Evolutionary conservation across 2,113 vertebrate species (phyloP).

Genomic region (Murina feae): DNA sequence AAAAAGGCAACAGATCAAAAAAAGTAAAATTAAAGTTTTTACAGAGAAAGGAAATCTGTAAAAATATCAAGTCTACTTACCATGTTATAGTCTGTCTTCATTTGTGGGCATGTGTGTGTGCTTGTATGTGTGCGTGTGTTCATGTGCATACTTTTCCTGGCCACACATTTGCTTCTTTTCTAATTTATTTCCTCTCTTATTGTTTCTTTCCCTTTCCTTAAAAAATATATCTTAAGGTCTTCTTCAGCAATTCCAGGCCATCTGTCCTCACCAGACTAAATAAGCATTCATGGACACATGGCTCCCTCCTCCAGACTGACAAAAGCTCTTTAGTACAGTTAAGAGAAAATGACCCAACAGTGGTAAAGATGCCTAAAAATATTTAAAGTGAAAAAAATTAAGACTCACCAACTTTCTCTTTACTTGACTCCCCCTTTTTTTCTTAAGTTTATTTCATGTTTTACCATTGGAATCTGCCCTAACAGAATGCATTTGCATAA

Average conservation of each 20-base stretch:
- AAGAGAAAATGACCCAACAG: slow-evolving; percentile 36
- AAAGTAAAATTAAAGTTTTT: slow-evolving; percentile 31
- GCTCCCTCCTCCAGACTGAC: slow-evolving; percentile 47
- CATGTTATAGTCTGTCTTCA: slow-evolving; percentile 19
- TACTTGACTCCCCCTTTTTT: slow-evolving; percentile 50
- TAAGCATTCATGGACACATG: slow-evolving; percentile 26
- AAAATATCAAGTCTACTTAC: slow-evolving; percentile 1
- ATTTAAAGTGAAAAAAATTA: slow-evolving; percentile 62
- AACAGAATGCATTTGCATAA: slow-evolving; percentile 64
- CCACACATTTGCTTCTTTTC: slow-evolving; percentile 46
- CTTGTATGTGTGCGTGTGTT: neutral
- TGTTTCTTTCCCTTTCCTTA: slow-evolving; percentile 45
- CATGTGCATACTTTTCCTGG: neutral
- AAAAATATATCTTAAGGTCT: slow-evolving; percentile 68
- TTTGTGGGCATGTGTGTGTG: neutral
- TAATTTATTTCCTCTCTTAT: slow-evolving; percentile 65
- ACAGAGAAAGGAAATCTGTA: neutral
- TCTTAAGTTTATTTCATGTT: slow-evolving; percentile 56
- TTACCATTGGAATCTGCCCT: slow-evolving; percentile 63
- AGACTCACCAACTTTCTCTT: slow-evolving; percentile 67
- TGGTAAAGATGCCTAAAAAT: slow-evolving; percentile 69
- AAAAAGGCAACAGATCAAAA: neutral
- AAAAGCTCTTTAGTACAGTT: slow-evolving; percentile 25
- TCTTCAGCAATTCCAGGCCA: slow-evolving; percentile 59
- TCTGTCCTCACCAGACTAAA: slow-evolving; percentile 42